These are phyloP conservation scores for Phoronis australis DNA, from an alignment of 2,888 invertebrate genomes.

Conservation along the genomic window DNA sequence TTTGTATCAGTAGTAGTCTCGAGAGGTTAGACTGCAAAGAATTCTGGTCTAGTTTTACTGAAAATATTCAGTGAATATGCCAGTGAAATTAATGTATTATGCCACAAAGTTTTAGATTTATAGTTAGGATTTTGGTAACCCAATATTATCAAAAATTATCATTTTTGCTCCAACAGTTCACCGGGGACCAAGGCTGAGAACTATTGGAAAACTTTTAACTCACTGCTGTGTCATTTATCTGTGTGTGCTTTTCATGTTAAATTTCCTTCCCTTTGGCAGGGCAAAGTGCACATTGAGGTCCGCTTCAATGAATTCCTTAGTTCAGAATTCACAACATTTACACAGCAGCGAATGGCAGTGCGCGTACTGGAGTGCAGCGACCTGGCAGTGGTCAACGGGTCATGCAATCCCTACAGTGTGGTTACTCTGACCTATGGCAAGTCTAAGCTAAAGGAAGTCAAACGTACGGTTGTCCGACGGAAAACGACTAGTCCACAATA, in stretches of 20 bases:
- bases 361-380: slow-evolving; percentile 79
- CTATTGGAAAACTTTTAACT: too few relatives aligned
- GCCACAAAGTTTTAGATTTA: too few relatives aligned
- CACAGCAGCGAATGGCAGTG: neutral
- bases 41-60: too few relatives aligned
- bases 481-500: slow-evolving; percentile 86
- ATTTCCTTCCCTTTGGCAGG: slow-evolving; percentile 34
- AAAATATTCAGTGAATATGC: too few relatives aligned
- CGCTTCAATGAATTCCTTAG: slow-evolving; percentile 61
- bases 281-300: slow-evolving; percentile 78
- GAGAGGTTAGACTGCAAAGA: too few relatives aligned
- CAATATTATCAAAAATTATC: too few relatives aligned
- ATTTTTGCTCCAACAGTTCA: too few relatives aligned
- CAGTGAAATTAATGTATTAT: too few relatives aligned
- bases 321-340: neutral
- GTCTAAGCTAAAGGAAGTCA: slow-evolving; percentile 54
- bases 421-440: slow-evolving; percentile 69
- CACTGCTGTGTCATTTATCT: too few relatives aligned
- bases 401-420: slow-evolving; percentile 84
- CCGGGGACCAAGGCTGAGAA: too few relatives aligned
- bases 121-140: too few relatives aligned
- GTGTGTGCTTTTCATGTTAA: neutral
- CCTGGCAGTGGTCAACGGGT: slow-evolving; percentile 80
- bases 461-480: slow-evolving; percentile 79
- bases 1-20: too few relatives aligned